phyloP scores from a whole-genome alignment of 2,113 vertebrate genomes.

The Corydoras sp. region DNA sequence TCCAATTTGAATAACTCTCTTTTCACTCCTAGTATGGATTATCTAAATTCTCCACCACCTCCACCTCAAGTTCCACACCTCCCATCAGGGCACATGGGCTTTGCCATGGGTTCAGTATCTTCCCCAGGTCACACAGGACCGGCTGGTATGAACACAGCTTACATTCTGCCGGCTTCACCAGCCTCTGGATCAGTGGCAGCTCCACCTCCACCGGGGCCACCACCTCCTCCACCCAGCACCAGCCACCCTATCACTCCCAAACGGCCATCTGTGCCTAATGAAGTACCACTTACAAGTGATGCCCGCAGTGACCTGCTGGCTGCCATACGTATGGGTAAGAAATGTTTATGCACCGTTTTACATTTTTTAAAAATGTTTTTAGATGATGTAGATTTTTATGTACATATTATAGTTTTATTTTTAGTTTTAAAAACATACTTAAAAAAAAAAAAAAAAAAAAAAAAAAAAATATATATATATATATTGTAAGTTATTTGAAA shows the following conservation, averaged over 20 bases:
- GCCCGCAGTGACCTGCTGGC: conserved; percentile 93
- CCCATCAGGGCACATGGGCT: conserved; percentile 90
- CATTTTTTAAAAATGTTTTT: no score
- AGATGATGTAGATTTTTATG: no score
- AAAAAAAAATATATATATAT: no score
- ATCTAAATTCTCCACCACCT: conserved; percentile 78
- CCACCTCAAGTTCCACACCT: conserved; percentile 83
- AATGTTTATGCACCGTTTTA: background rate
- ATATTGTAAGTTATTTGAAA: no score
- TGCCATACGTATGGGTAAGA: conserved; percentile 93
- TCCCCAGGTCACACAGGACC: conserved; percentile 60
- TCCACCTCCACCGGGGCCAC: conserved; percentile 81
- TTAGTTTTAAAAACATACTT: no score
- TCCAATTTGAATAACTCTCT: background rate
- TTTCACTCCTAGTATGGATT: conserved; percentile 76
- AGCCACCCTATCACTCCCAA: conserved; percentile 72
- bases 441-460: no score
- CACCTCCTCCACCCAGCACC: conserved; percentile 76
- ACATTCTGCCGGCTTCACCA: conserved; percentile 67
- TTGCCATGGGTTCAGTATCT: conserved; percentile 77
- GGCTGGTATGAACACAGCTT: conserved; percentile 53
- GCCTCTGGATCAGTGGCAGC: conserved; percentile 68
- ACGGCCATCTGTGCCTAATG: conserved; percentile 62
- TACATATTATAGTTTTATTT: no score
- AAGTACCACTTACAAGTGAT: conserved; percentile 67